Conservation (phyloP, 2,113 vertebrate species). For the Piprites chloris region DNA sequence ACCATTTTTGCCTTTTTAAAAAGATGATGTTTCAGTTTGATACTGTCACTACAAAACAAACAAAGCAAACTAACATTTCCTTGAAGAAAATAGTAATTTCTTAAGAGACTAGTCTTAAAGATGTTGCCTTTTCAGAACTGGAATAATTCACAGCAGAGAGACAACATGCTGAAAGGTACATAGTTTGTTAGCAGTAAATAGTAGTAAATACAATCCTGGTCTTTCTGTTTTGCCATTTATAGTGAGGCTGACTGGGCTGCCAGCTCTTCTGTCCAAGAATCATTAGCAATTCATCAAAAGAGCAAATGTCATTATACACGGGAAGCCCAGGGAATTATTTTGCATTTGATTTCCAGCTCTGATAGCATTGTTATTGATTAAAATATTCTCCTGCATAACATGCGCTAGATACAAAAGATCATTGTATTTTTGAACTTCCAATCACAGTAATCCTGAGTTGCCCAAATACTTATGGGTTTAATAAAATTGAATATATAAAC, state of each 20-base stretch:
- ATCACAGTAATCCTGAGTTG: slow-evolving; percentile 73
- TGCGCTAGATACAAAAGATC: slow-evolving; percentile 78
- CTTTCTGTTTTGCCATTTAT: neutral
- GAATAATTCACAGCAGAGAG: neutral
- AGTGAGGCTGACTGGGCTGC: slow-evolving; percentile 19
- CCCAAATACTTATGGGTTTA: slow-evolving; percentile 65
- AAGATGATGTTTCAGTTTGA: neutral
- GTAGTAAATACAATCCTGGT: neutral
- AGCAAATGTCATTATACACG: slow-evolving; percentile 76
- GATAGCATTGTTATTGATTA: slow-evolving; percentile 86
- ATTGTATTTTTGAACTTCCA: slow-evolving; percentile 79
- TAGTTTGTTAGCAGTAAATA: neutral
- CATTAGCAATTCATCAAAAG: slow-evolving; percentile 83
- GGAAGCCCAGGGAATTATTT: slow-evolving; percentile 78
- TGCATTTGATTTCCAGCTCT: slow-evolving; percentile 85
- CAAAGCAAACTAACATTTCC: neutral
- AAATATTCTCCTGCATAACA: slow-evolving; percentile 70
- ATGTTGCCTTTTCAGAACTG: neutral
- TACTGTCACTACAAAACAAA: slow-evolving; percentile 8
- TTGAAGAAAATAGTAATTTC: neutral
- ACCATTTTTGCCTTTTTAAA: neutral
- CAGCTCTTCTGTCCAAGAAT: slow-evolving; percentile 60
- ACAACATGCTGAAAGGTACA: neutral
- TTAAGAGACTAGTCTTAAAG: neutral
- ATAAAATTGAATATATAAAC: slow-evolving; percentile 9